Evolutionary conservation across 2,797 vertebrate genomes (phyloP), one percentile per base, ranked within the genome.

Genomic region (Megaceryle alcyon): DNA sequence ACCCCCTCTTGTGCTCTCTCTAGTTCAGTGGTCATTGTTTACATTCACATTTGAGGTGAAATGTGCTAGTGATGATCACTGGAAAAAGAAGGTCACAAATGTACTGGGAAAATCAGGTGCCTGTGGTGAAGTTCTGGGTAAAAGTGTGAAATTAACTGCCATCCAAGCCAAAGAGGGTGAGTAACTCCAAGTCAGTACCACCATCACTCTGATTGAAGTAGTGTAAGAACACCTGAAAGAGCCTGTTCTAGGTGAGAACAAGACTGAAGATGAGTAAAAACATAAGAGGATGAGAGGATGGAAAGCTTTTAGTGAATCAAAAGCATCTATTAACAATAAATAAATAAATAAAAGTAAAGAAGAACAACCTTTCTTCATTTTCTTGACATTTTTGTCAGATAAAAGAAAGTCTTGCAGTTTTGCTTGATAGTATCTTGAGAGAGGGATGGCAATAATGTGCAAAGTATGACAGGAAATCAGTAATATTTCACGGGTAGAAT

Each of bases 181-280:
- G 83, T 84, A 71, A 90, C 92, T 96, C 82, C 14, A 87, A 86
- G 91, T 82, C 82, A 81, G 95, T 89, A 73, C 56, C 35, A 91
- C 87, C 94, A 94, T 97, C 88, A 49, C 95, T 86, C 94, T 98
- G 98, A 98, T 97, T 98, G 98, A 98, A 98, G 97, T 96, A 97
- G 97, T n/a, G 70, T 88, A 95, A 94, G 96, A 96, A 91, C 76
- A 44, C 64, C 66, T 3, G 31, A 92, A 96, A 96, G 96, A 96
- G 97, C 92, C 65, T 86, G 95, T 92, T 90, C 85, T 86, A 83
- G 87, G 53, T 77, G 77, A 92, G 96, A 96, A 77, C 77, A 92
- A 96, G 96, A 43, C 80, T 92, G 77, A 70, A 92, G 79, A 88
- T 82, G 95, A 94, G 73, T 54, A 79, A 93, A 95, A 75, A 73